These are phyloP conservation scores for Ferdinandea cuprea DNA, from an alignment of 2,888 invertebrate genomes.

Conservation along the genomic window DNA sequence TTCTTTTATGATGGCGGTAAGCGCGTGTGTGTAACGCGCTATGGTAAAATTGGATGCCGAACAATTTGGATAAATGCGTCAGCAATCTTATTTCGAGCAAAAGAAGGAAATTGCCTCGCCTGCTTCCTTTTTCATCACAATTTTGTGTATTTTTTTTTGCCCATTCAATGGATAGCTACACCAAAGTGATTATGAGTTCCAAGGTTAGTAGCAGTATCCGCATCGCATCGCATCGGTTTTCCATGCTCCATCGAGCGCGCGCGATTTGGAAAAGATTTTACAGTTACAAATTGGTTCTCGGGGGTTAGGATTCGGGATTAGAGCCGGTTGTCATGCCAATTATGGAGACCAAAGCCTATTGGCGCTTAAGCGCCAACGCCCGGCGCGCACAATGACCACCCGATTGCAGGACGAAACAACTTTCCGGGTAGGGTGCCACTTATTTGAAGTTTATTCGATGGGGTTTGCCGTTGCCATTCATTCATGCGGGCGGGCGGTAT, in stretches of 20 bases:
- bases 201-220: conserved; percentile 42
- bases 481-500: conserved; percentile 25
- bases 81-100: conserved; percentile 41
- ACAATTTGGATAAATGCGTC: conserved; percentile 64
- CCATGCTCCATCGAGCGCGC: conserved; percentile 34
- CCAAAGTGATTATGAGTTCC: conserved; percentile 54
- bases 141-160: conserved; percentile 5
- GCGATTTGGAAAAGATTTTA: conserved; percentile 42
- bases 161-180: conserved; percentile 29
- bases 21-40: conserved; percentile 33
- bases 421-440: conserved; percentile 31
- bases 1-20: conserved; percentile 18
- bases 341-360: conserved; percentile 44
- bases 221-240: background rate
- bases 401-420: conserved; percentile 38
- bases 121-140: background rate
- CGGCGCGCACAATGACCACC: conserved; percentile 16
- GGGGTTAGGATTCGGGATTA: conserved; percentile 24
- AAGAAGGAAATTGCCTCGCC: background rate
- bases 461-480: conserved; percentile 1
- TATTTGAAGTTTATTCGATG: conserved; percentile 43
- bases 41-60: conserved; percentile 56
- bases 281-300: conserved; percentile 63
- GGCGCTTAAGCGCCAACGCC: conserved; percentile 7
- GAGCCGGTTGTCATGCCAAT: conserved; percentile 68